These are phyloP conservation scores for Silurus glanis DNA, from an alignment of 2,113 vertebrate species.

Conservation along the genomic window DNA sequence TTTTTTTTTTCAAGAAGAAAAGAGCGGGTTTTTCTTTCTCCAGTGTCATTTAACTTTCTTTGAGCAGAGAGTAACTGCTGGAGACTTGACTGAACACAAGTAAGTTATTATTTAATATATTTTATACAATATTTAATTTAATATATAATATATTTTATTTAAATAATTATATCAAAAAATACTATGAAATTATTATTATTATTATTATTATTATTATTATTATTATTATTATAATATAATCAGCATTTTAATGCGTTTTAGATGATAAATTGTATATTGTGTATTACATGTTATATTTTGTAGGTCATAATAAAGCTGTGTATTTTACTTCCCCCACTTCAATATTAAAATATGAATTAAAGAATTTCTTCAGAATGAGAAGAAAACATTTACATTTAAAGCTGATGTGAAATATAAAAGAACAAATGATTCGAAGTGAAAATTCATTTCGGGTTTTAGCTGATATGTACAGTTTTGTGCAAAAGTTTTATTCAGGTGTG, in stretches of 20 bases:
- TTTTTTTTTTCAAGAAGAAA: not conserved
- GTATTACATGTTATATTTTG: too few species aligned
- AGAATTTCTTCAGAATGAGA: not conserved
- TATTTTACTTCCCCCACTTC: not conserved
- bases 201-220: not conserved
- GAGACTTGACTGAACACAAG: conserved; percentile 1
- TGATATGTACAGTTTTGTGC: not conserved
- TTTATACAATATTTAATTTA: too few species aligned
- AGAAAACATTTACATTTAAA: not conserved
- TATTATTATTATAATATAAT: not conserved
- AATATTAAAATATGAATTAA: not conserved
- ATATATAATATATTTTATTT: too few species aligned
- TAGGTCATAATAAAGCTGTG: not conserved
- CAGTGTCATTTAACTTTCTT: not conserved
- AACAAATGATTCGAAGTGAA: not conserved
- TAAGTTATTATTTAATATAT: not conserved
- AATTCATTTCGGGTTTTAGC: not conserved
- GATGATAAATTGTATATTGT: too few species aligned
- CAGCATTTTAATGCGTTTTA: too few species aligned
- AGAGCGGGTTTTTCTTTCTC: not conserved
- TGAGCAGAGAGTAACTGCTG: not conserved
- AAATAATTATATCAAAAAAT: too few species aligned
- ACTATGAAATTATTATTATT: not conserved
- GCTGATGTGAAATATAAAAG: not conserved
- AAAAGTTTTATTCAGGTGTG: too few species aligned